Conservation (phyloP, 1,140 invertebrate species). For the Belonocnema kinseyi region DNA sequence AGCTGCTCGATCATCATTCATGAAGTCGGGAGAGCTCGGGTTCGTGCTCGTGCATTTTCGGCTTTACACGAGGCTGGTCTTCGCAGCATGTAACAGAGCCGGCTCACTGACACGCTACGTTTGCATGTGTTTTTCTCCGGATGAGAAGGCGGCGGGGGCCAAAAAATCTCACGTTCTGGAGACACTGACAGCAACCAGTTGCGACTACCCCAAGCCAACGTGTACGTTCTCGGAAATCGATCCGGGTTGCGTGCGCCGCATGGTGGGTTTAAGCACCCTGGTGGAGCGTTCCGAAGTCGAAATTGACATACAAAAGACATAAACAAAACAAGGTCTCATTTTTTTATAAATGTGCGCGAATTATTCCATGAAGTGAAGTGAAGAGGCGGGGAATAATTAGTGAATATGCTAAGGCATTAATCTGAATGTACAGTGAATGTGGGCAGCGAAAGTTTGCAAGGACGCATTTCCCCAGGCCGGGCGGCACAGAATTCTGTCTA, state of each 20-base stretch:
- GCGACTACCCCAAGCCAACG: no score
- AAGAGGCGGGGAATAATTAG: not conserved
- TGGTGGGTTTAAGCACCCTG: no score
- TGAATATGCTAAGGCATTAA: conserved; percentile 40
- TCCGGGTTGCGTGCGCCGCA: not conserved
- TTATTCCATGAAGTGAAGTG: not conserved
- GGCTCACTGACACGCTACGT: no score
- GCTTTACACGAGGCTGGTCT: no score
- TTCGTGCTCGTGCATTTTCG: no score
- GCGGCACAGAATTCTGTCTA: conserved; percentile 49
- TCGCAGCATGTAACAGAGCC: no score
- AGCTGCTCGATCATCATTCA: no score
- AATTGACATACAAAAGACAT: not conserved
- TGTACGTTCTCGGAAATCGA: not conserved
- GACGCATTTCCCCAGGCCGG: conserved; percentile 50
- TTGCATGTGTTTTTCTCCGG: no score
- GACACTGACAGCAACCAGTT: no score
- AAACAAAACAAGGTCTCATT: not conserved
- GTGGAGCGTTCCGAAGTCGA: not conserved
- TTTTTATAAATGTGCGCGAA: not conserved
- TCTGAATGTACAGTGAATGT: conserved; percentile 56
- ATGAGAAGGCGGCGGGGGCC: no score
- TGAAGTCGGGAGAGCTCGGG: no score
- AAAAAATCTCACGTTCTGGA: no score
- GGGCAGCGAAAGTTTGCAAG: conserved; percentile 57